Evolutionary conservation across 92 coral and sea anemone species (phyloP).

Genomic region (Porites evermanni): DNA sequence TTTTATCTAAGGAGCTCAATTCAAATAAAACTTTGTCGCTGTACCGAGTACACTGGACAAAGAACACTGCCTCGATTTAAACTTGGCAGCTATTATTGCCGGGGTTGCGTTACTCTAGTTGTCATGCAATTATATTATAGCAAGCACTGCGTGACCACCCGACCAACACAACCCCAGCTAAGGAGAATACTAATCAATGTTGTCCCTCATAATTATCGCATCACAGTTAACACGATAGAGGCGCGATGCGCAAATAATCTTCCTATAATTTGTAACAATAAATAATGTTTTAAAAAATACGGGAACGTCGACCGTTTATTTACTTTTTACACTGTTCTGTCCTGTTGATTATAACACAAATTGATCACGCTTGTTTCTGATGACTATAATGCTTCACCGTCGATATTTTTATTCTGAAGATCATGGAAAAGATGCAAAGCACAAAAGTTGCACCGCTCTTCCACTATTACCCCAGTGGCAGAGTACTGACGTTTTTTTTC

Average conservation of each 20-base stretch:
- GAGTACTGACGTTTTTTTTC: background rate
- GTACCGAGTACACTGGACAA: conserved; percentile 30
- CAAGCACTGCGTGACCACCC: background rate
- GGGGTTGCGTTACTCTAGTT: conserved; percentile 3
- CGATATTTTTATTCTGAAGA: background rate
- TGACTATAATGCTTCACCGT: background rate
- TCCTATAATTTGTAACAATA: conserved; percentile 54
- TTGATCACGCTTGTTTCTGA: background rate
- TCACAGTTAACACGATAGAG: conserved; percentile 25
- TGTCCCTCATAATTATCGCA: conserved; percentile 21
- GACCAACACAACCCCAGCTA: background rate
- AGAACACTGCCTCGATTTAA: conserved; percentile 25
- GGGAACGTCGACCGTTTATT: conserved; percentile 36
- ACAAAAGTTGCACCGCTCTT: background rate
- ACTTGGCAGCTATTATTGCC: conserved; percentile 9
- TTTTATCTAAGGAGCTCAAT: conserved; percentile 47
- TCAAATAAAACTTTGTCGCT: conserved; percentile 36
- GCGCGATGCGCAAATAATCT: conserved; percentile 43
- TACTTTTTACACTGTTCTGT: conserved; percentile 42
- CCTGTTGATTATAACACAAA: conserved; percentile 24
- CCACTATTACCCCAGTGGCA: background rate
- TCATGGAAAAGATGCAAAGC: background rate
- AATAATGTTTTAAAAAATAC: conserved; percentile 56
- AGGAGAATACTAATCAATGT: conserved; percentile 3
- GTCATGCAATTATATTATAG: background rate